Evolutionary conservation across 92 coral and sea anemone genomes (phyloP).

Genomic region (Heteractis magnifica): DNA sequence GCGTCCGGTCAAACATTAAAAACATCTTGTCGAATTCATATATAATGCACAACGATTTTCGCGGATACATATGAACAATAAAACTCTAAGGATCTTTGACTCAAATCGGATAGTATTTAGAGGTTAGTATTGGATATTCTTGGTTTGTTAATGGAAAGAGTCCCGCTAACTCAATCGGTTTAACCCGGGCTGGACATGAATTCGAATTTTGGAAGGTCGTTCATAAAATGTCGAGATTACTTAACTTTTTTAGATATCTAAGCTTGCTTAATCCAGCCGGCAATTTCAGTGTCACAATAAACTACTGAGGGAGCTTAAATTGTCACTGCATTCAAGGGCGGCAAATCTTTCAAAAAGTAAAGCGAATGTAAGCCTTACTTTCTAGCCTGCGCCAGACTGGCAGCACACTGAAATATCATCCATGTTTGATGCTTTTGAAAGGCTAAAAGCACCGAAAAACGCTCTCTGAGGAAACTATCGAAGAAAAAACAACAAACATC

Average conservation of each 20-base stretch:
- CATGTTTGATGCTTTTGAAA: constrained; percentile 12
- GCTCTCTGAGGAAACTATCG: constrained; percentile 1
- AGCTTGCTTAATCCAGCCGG: constrained; percentile 53
- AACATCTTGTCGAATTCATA: neutral
- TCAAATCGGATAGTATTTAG: constrained; percentile 15
- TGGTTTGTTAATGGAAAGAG: neutral
- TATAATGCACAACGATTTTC: neutral
- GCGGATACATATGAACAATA: neutral
- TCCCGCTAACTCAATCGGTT: constrained; percentile 10
- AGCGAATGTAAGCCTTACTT: constrained; percentile 13
- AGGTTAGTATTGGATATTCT: neutral
- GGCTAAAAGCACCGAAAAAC: neutral
- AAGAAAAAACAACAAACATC: constrained; percentile 28
- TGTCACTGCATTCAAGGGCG: constrained; percentile 43
- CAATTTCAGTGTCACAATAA: constrained; percentile 52
- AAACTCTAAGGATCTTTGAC: neutral
- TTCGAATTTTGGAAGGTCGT: constrained; percentile 12
- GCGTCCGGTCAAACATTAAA: neutral
- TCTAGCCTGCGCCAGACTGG: neutral
- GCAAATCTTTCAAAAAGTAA: constrained; percentile 22
- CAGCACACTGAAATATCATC: constrained; percentile 15
- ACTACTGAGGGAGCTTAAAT: constrained; percentile 46
- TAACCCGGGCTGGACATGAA: constrained; percentile 4
- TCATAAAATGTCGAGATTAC: constrained; percentile 34
- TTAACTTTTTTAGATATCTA: constrained; percentile 31